These are phyloP conservation scores for Neolamprologus ventralis DNA, from an alignment of 2,113 vertebrate species.

Conservation along the genomic window DNA sequence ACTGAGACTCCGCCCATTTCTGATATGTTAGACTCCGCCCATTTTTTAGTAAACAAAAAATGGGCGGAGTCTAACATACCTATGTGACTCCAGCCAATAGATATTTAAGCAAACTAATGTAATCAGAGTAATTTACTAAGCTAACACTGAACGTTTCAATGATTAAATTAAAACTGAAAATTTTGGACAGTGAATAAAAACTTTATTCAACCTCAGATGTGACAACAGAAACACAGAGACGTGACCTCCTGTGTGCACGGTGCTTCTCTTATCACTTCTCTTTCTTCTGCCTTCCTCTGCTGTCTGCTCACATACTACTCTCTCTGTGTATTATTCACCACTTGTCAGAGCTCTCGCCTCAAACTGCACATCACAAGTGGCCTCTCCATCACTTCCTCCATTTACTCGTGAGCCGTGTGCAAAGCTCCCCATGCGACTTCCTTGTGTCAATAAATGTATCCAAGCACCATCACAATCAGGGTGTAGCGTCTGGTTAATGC, in stretches of 20 bases:
- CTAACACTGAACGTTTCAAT: not conserved
- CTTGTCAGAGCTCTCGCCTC: not conserved
- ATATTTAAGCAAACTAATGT: not conserved
- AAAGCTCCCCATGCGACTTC: not conserved
- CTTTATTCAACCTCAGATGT: not conserved
- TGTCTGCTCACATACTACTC: not conserved
- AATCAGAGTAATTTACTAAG: not conserved
- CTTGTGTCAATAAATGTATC: not conserved
- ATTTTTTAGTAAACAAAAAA: not conserved
- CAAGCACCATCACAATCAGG: not conserved
- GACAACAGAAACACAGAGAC: not conserved
- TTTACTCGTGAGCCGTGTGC: not conserved
- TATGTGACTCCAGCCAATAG: not conserved
- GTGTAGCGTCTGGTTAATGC: not conserved
- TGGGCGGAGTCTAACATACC: not conserved
- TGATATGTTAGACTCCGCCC: not conserved
- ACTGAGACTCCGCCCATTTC: not conserved
- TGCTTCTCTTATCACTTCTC: not conserved
- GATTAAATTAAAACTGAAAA: not conserved
- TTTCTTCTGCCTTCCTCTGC: not conserved
- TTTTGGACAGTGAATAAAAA: not conserved
- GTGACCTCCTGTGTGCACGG: not conserved
- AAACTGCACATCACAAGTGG: not conserved
- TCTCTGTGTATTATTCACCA: slow-evolving; percentile 34
- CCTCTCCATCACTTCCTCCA: not conserved